Percentiles rank a stretch among this genome's conserved stretches.
Conservation (phyloP, 2,888 invertebrate genomes). For the Branchellion lobata region DNA sequence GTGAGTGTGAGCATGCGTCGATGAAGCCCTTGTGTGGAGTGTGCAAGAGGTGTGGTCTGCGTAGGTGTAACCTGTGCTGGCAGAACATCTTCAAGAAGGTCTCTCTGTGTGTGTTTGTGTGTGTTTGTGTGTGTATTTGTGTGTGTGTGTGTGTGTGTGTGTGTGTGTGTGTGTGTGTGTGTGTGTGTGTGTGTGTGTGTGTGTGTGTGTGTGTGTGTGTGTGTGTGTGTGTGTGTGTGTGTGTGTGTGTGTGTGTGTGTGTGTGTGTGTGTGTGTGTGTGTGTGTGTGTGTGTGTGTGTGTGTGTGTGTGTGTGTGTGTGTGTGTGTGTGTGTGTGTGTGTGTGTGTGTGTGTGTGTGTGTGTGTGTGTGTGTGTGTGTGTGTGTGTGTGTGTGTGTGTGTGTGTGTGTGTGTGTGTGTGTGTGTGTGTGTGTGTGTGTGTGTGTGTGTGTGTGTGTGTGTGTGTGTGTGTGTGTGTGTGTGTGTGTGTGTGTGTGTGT, state of each 20-base stretch:
- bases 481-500: conserved; percentile 21
- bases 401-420: conserved; percentile 10
- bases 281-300: too few relatives aligned
- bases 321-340: too few relatives aligned
- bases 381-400: background rate
- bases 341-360: too few relatives aligned
- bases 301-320: too few relatives aligned
- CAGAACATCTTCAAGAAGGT: background rate
- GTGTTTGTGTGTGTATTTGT: background rate
- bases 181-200: background rate
- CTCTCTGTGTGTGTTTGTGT: background rate
- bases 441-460: background rate
- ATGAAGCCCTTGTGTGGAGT: background rate
- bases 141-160: background rate
- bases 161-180: background rate
- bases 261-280: too few relatives aligned
- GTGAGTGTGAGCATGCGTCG: background rate
- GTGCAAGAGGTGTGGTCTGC: background rate
- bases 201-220: too few relatives aligned
- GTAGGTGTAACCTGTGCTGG: conserved; percentile 1
- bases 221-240: too few relatives aligned
- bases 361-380: conserved; percentile 1
- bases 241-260: too few relatives aligned
- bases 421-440: background rate
- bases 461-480: background rate